Percentiles rank a stretch among this genome's conserved stretches.
Conservation (phyloP, 2,113 vertebrate genomes). For the Caranx melampygus region DNA sequence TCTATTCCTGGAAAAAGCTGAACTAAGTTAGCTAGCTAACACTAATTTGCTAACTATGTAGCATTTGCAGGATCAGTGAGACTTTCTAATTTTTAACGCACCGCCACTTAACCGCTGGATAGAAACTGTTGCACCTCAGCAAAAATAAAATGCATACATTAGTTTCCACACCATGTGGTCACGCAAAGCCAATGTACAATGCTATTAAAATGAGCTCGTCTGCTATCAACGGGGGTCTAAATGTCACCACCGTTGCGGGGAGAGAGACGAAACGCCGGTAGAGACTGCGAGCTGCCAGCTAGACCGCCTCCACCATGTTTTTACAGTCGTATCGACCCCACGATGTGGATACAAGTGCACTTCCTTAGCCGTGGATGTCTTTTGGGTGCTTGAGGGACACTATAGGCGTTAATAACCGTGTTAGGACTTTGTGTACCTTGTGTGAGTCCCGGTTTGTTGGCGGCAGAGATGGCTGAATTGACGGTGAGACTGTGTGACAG, state of each 20-base stretch:
- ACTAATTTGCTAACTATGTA: not conserved
- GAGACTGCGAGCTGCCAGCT: not conserved
- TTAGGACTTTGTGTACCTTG: constrained; percentile 20
- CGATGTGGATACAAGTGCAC: not conserved
- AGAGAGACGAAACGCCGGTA: constrained; percentile 1
- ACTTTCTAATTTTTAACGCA: not conserved
- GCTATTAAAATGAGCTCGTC: not conserved
- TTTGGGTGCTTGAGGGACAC: not conserved
- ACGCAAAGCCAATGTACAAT: not conserved
- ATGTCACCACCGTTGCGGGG: not conserved
- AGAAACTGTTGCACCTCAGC: not conserved
- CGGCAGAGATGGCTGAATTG: constrained; percentile 7
- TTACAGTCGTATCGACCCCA: not conserved
- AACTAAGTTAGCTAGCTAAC: constrained; percentile 1
- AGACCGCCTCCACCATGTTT: not conserved
- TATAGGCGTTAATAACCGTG: not conserved
- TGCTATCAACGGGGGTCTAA: not conserved
- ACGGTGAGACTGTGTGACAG: constrained; percentile 24
- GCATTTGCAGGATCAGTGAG: not conserved
- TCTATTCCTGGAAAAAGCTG: not conserved
- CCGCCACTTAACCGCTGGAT: not conserved
- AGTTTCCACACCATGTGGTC: not conserved
- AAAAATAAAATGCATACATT: not conserved
- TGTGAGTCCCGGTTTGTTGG: not conserved
- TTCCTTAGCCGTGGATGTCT: not conserved